These are phyloP conservation scores for Distichodus sexfasciatus DNA, from an alignment of 2,797 vertebrate species.

Conservation along the genomic window DNA sequence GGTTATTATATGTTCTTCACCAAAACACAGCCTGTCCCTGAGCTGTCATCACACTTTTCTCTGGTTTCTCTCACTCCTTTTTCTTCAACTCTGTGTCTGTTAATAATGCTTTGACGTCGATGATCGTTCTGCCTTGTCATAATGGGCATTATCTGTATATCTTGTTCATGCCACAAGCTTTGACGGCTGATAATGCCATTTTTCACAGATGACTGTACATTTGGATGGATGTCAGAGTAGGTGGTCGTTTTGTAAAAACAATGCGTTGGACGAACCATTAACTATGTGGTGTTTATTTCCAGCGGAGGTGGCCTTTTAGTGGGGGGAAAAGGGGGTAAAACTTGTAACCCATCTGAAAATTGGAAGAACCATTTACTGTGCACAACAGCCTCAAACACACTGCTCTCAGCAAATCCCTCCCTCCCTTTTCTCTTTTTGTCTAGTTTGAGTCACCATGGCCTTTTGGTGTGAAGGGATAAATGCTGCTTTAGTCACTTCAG, in stretches of 20 bases:
- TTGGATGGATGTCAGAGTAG: no score
- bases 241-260: no score
- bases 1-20: background rate
- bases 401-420: conserved; percentile 10
- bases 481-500: conserved; percentile 21
- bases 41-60: background rate
- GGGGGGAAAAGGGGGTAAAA: no score
- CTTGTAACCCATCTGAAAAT: background rate
- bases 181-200: no score
- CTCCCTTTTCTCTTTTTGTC: conserved; percentile 9
- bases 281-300: no score
- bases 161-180: no score
- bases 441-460: conserved; percentile 4
- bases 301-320: no score
- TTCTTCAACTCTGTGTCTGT: background rate
- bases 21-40: background rate
- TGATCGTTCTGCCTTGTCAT: no score
- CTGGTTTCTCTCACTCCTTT: background rate
- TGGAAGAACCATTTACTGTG: conserved; percentile 1
- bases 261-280: no score
- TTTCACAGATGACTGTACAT: no score
- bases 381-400: conserved; percentile 16
- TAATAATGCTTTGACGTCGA: background rate
- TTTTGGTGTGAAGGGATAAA: conserved; percentile 18
- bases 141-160: no score